A percentile compares a stretch with the other conserved stretches of the same genome.
These are phyloP conservation scores for Coregonus suidteri DNA, from an alignment of 2,797 vertebrate species.

Conservation along the genomic window DNA sequence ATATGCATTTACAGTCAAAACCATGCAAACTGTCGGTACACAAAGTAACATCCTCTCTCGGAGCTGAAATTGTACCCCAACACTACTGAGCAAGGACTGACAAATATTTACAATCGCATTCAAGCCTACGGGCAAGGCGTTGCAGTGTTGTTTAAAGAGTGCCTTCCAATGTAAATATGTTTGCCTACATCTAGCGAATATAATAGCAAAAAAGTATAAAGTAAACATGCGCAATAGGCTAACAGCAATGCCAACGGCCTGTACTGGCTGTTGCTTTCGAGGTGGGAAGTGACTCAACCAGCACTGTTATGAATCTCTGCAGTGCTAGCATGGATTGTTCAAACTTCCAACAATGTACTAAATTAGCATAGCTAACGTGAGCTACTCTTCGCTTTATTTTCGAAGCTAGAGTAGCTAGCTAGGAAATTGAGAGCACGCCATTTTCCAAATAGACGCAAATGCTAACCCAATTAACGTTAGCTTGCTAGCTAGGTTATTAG, in stretches of 20 bases:
- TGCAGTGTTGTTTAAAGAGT: background rate
- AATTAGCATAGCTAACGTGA: background rate
- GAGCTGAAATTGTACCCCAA: background rate
- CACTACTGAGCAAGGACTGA: background rate
- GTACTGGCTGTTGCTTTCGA: background rate
- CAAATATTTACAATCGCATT: background rate
- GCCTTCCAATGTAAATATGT: background rate
- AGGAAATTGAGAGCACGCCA: background rate
- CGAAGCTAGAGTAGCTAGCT: background rate
- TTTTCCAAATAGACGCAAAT: background rate
- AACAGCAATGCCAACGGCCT: background rate
- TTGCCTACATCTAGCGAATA: background rate
- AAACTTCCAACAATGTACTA: background rate
- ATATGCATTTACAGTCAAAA: background rate
- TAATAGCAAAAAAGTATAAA: background rate
- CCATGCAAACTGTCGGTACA: background rate
- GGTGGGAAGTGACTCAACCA: background rate
- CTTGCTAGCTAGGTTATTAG: slow-evolving; percentile 7
- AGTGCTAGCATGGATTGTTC: background rate
- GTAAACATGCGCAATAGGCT: background rate
- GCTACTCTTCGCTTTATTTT: background rate
- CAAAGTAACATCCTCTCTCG: background rate
- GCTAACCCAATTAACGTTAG: background rate
- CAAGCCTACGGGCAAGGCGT: background rate
- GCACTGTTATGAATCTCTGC: background rate